Evolutionary conservation across 2,113 vertebrate genomes (phyloP).

Genomic region (Lepisosteus osseus): DNA sequence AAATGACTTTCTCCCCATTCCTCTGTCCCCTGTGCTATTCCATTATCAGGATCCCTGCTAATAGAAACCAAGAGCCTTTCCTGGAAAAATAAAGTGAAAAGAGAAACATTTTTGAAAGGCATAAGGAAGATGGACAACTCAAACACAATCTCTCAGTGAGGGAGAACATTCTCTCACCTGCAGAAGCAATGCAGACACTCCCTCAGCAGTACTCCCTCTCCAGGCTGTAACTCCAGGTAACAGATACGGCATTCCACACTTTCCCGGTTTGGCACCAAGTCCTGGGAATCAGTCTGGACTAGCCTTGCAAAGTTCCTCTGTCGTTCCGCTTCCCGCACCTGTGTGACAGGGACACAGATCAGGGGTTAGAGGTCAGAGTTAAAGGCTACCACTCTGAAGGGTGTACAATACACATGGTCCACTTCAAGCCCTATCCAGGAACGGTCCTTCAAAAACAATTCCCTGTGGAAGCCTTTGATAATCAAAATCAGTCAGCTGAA

Average conservation of each 20-base stretch:
- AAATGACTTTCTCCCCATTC: background rate
- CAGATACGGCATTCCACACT: conserved; percentile 77
- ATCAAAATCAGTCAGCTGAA: too few species aligned
- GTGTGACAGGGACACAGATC: background rate
- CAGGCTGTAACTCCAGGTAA: conserved; percentile 61
- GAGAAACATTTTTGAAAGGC: too few species aligned
- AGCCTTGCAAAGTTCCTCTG: conserved; percentile 70
- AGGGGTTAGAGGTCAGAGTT: background rate
- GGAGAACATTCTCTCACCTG: conserved; percentile 40
- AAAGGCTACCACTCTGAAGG: too few species aligned
- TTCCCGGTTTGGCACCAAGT: conserved; percentile 74
- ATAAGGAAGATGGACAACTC: too few species aligned
- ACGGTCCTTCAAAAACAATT: too few species aligned
- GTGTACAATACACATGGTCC: too few species aligned
- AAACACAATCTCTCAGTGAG: too few species aligned
- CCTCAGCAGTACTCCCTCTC: conserved; percentile 72
- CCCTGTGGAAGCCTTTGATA: too few species aligned
- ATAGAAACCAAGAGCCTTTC: too few species aligned
- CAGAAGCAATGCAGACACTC: conserved; percentile 85
- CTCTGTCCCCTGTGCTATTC: conserved; percentile 30
- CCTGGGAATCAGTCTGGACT: conserved; percentile 68
- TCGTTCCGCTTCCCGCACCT: conserved; percentile 73
- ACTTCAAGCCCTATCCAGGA: too few species aligned
- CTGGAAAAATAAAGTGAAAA: too few species aligned
- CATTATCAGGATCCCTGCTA: too few species aligned